phyloP scores from a whole-genome alignment of 35 echinoderm and acorn worm genomes.

The Apostichopus parvimensis region DNA sequence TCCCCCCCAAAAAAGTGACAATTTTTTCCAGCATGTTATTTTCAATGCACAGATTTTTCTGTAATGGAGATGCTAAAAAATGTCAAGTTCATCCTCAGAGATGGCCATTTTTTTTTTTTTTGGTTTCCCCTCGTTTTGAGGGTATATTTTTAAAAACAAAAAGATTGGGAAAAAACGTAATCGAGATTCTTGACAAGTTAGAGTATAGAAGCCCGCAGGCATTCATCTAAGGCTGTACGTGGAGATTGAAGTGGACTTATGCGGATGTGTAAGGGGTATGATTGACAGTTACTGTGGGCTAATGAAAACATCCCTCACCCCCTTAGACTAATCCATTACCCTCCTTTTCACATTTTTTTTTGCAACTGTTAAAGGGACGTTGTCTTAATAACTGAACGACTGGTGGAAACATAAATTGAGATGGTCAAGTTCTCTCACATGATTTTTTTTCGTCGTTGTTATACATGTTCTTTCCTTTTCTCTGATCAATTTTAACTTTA shows the following conservation, averaged over 20 bases:
- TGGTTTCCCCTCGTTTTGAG: background rate
- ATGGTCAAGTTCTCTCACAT: no score
- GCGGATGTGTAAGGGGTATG: background rate
- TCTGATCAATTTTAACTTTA: no score
- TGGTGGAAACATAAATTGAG: no score
- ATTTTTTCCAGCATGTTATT: no score
- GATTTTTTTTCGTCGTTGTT: no score
- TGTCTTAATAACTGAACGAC: no score
- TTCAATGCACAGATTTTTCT: no score
- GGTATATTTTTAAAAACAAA: background rate
- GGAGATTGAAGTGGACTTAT: constrained; percentile 29
- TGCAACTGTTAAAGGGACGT: background rate
- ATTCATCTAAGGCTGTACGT: constrained; percentile 8
- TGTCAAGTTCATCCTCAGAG: constrained; percentile 39
- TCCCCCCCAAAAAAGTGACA: no score
- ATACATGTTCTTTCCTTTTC: no score
- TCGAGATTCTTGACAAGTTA: constrained; percentile 21
- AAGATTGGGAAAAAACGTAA: constrained; percentile 3
- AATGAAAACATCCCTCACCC: constrained; percentile 48
- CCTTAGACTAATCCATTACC: constrained; percentile 30
- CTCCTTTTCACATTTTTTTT: constrained; percentile 10
- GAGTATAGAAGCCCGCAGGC: background rate
- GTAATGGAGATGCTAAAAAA: constrained; percentile 10
- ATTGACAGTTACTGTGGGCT: constrained; percentile 38
- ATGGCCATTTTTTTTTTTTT: background rate